Conservation (phyloP, 2,888 invertebrate genomes). For the Caenorhabditis sp. region DNA sequence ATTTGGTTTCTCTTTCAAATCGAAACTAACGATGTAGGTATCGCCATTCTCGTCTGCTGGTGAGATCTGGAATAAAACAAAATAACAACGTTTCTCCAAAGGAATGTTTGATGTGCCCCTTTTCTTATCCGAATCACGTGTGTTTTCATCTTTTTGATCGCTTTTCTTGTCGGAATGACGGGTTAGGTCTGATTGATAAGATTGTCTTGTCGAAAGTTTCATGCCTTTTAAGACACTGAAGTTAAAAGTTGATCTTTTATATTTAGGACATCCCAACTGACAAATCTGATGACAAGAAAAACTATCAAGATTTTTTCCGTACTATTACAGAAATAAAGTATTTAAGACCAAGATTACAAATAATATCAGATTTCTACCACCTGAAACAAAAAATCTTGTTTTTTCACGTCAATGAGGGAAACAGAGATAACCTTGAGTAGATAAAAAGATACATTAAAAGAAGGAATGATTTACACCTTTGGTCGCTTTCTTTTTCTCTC, state of each 20-base stretch:
- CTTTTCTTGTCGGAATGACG: constrained; percentile 8
- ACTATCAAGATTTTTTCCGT: no score
- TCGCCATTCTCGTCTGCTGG: constrained; percentile 66
- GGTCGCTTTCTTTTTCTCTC: constrained; percentile 24
- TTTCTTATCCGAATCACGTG: constrained; percentile 48
- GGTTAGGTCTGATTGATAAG: constrained; percentile 40
- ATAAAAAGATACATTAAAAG: constrained; percentile 29
- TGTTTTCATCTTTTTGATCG: constrained; percentile 44
- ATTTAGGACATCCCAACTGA: constrained; percentile 25
- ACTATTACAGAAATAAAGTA: no score
- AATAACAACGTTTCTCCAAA: not conserved
- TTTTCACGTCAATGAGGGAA: constrained; percentile 16
- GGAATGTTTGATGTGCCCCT: constrained; percentile 3
- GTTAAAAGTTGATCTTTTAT: constrained; percentile 24
- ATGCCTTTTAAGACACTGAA: constrained; percentile 30
- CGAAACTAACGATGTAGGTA: constrained; percentile 70
- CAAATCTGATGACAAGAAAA: no score
- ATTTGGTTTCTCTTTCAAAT: constrained; percentile 66
- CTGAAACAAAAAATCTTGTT: constrained; percentile 13
- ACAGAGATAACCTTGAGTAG: constrained; percentile 48
- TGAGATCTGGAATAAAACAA: constrained; percentile 56
- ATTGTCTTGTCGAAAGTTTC: constrained; percentile 18
- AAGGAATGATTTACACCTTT: constrained; percentile 55
- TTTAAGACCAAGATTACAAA: no score
- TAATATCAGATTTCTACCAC: not conserved